These are phyloP conservation scores for Campoletis sonorensis DNA, from an alignment of 1,140 invertebrate species.

Conservation along the genomic window DNA sequence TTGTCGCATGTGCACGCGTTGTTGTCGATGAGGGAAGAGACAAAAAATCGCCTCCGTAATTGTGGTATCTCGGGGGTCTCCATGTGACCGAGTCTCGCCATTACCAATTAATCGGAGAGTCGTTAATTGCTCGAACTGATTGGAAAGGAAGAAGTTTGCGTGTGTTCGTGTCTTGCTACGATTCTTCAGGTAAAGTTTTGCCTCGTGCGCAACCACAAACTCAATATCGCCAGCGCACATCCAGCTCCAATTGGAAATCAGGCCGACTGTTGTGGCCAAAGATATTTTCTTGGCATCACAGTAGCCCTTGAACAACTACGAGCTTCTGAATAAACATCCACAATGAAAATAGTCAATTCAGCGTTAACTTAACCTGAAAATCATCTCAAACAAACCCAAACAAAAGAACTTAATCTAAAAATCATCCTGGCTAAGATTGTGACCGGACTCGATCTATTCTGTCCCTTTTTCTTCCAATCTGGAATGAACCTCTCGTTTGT, in stretches of 20 bases:
- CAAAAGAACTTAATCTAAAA: slow-evolving; percentile 1
- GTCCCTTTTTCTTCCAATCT: neutral
- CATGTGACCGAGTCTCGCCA: slow-evolving; percentile 29
- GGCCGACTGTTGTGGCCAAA: neutral
- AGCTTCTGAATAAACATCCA: neutral
- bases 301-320: neutral
- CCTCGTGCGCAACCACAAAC: neutral
- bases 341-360: neutral
- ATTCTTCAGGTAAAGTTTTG: neutral
- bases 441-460: neutral
- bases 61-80: slow-evolving; percentile 37
- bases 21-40: no score
- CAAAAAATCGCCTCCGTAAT: slow-evolving; percentile 25
- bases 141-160: neutral
- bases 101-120: slow-evolving; percentile 43
- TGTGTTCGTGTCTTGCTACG: neutral
- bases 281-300: neutral
- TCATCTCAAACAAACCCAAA: neutral
- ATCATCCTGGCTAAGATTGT: neutral
- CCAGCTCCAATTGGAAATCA: slow-evolving; percentile 2
- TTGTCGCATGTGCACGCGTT: no score
- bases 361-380: neutral
- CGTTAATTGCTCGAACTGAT: slow-evolving; percentile 44
- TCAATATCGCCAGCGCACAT: neutral
- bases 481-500: neutral